Conservation (phyloP, 2,888 invertebrate genomes). For the Orchesella flavescens region DNA sequence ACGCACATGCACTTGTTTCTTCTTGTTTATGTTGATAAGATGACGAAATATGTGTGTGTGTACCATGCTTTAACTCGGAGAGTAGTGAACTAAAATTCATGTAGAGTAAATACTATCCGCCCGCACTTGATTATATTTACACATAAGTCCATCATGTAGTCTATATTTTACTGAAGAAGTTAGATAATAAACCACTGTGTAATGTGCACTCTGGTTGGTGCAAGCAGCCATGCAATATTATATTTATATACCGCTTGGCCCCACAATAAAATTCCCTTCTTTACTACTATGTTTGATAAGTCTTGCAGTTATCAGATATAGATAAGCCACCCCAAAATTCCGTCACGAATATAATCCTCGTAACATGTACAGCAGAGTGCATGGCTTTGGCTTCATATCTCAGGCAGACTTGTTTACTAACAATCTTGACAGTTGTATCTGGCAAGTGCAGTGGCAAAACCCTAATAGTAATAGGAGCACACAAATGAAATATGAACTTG, state of each 20-base stretch:
- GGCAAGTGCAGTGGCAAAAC: constrained; percentile 35
- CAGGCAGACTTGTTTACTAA: constrained; percentile 55
- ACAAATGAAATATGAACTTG: background rate
- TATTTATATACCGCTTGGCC: too few species aligned
- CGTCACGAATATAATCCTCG: background rate
- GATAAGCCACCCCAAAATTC: constrained; percentile 14
- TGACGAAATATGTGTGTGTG: constrained; percentile 9
- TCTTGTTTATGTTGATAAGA: constrained; percentile 28
- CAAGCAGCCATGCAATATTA: too few species aligned
- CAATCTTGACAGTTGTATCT: constrained; percentile 48
- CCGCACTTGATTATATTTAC: constrained; percentile 4
- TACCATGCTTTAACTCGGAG: background rate
- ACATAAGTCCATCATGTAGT: background rate
- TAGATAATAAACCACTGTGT: too few species aligned
- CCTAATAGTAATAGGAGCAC: constrained; percentile 6
- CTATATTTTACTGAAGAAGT: too few species aligned
- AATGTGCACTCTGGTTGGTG: background rate
- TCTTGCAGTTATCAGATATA: constrained; percentile 7
- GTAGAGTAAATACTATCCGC: background rate
- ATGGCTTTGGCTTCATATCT: background rate
- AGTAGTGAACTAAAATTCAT: background rate
- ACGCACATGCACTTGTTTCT: constrained; percentile 21
- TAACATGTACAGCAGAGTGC: background rate
- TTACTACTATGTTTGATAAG: constrained; percentile 29
- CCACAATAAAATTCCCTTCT: background rate